A percentile compares a stretch with the other conserved stretches of the same genome.
These are phyloP conservation scores for Phrynocephalus forsythii DNA, from an alignment of 2,797 vertebrate genomes.

Conservation along the genomic window DNA sequence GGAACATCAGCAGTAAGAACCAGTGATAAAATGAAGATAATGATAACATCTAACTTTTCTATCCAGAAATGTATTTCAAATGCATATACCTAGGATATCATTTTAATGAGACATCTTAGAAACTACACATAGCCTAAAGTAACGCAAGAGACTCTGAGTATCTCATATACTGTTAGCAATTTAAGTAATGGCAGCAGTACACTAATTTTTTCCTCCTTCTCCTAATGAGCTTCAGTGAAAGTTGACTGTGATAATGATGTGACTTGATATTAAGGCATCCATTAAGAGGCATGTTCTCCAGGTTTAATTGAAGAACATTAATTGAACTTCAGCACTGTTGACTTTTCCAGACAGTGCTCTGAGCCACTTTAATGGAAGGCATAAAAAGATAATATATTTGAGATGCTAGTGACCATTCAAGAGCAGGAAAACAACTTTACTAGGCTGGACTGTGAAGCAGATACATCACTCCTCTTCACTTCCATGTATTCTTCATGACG, in stretches of 20 bases:
- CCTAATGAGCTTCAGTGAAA: conserved; percentile 9
- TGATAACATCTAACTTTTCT: not conserved
- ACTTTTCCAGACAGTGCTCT: not conserved
- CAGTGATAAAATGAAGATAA: not conserved
- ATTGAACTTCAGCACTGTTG: not conserved
- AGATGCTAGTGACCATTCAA: conserved; percentile 17
- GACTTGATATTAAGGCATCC: conserved; percentile 13
- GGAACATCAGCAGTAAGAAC: not conserved
- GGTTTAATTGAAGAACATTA: conserved; percentile 32
- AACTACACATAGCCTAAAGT: accelerated
- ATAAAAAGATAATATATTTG: not conserved
- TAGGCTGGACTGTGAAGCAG: not conserved
- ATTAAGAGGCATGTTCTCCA: not conserved
- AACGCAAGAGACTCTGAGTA: not conserved
- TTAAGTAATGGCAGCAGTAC: not conserved
- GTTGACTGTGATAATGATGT: conserved; percentile 18
- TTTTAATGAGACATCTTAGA: not conserved
- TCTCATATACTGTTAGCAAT: conserved; percentile 1
- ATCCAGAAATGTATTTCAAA: not conserved
- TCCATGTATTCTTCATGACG: not conserved
- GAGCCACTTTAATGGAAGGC: conserved; percentile 12
- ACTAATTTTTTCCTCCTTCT: not conserved
- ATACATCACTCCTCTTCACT: not conserved
- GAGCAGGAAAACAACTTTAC: not conserved
- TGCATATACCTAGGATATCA: not conserved